phyloP scores from a whole-genome alignment of 2,113 vertebrate species.

The Callipepla californica region DNA sequence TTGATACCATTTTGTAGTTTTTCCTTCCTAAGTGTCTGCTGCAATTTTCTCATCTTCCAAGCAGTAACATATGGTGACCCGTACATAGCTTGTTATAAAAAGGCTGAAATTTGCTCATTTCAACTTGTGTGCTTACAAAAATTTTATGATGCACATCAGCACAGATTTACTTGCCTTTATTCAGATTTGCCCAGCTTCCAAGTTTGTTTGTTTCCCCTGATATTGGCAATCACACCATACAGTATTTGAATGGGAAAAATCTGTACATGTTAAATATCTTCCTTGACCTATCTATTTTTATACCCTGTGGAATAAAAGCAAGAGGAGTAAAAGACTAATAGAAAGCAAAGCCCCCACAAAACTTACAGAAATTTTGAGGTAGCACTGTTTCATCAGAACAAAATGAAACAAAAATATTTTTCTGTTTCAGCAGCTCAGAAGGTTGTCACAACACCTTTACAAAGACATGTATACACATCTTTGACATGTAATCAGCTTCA shows the following conservation, averaged over 20 bases:
- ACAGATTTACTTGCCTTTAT: not conserved
- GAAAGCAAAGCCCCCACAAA: not conserved
- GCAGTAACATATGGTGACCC: not conserved
- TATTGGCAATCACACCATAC: not conserved
- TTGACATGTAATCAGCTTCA: not conserved
- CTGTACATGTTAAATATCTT: not conserved
- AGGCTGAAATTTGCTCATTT: not conserved
- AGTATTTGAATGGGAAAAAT: not conserved
- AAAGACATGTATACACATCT: not conserved
- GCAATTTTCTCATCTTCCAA: not conserved
- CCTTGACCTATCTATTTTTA: not conserved
- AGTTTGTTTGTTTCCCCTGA: not conserved
- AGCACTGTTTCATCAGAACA: not conserved
- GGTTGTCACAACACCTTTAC: accelerated
- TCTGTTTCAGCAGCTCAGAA: not conserved
- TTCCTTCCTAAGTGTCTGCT: not conserved
- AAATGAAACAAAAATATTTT: not conserved
- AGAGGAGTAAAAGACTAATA: not conserved
- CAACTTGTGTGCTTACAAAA: not conserved
- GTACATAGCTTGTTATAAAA: not conserved
- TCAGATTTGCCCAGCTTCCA: not conserved
- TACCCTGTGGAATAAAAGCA: not conserved
- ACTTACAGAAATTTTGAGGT: not conserved
- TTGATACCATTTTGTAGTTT: not conserved
- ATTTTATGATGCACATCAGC: not conserved